Base-by-base conservation (phyloP, 2,797 vertebrate genomes). In the Schizothorax lantsangensis region DNA sequence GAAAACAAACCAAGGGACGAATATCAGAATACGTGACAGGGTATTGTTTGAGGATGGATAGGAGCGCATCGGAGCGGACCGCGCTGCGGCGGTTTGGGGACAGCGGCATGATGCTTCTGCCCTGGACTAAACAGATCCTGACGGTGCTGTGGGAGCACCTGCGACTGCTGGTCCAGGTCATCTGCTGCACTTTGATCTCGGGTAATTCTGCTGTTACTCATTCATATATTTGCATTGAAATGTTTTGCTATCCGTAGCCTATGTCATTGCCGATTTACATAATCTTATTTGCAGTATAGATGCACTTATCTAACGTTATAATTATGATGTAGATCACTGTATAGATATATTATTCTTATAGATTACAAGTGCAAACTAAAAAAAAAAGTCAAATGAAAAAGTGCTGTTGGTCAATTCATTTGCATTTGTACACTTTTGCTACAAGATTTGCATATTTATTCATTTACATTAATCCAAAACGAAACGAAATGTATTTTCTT, bases 111-210 rank as follows among this genome's bases (percentile, higher is more conserved):
- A 91, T 95, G 84, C 92, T 96, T 5, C 86, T 96, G 17, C 96
- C 95, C 0, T 95, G 95, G 95, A 96, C 95, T 0, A 94, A 89
- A 83, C 95, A 96, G 57, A 91, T 96, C 14, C 91, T 96, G 26
- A 88, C 88, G 17, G 95, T 93, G 14, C 66, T 96, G 89, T 96
- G 95, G 95, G 95, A 95, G 43, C 95, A 96, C 82, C 87, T 96
- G 0, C 91, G 95, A 66, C 72, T 96, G 88, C 88, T 96, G 90
- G 86, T 95, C 1, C 95, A 95, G 33, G 91, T 96, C 86, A 95
- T 96, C 12, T 96, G 95, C 91, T 96, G 94, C 93, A 94, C 91
- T n/a, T 94, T 95, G 57, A 83, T 95, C 84, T 92, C 95, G 68
- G 96, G 96, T 96, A 83, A 90, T 19, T 82, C 23, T 15, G 14